Evolutionary conservation across 1,140 invertebrate genomes (phyloP), one percentile per base, ranked within the genome.

Genomic region (Habropoda laboriosa): DNA sequence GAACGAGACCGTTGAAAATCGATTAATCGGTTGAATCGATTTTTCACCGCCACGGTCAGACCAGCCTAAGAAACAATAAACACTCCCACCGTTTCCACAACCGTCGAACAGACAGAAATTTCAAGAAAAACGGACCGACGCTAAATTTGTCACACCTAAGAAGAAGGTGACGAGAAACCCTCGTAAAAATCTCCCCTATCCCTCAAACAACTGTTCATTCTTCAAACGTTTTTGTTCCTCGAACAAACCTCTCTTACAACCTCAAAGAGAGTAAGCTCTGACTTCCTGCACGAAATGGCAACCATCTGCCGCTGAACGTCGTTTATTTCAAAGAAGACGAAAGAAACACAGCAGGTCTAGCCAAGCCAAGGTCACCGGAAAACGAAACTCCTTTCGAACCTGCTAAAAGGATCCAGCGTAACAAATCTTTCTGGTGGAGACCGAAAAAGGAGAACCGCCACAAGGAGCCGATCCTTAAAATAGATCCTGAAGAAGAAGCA

Each of bases 1-100:
- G 51, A 74, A 80, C 24, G 71, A 83, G 57, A 58, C 81, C 82
- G 81, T 85, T 70, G 81, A 85, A 83, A 85, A 85, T 85, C 81
- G 82, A 85, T 83, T 80, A 75, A 80, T 53, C 81, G 81, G 35
- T 60, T n/a, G 70, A 85, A 83, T 83, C 82, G 81, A 85, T 83
- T 71, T 51, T 83, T 57, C 53, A 83, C 32, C 49, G n/a, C 24
- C 38, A 73, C 27, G 16, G 4, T 4, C 60, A n/a, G 24, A 64
- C 16, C 8, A 32, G 42, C 2, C 30, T 10, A 24, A 61, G 10
- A 27, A 13, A 45, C 57, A 3, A 51, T 38, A 49, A 51, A 51
- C 32, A 30, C n/a, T n/a, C n/a, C n/a, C n/a, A 63, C 45, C 32
- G 49, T 12, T 3, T 16, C 18, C 18, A 3, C 51, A 16, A n/a